Evolutionary conservation across 2,888 invertebrate species (phyloP).

Genomic region (Myathropa florea): DNA sequence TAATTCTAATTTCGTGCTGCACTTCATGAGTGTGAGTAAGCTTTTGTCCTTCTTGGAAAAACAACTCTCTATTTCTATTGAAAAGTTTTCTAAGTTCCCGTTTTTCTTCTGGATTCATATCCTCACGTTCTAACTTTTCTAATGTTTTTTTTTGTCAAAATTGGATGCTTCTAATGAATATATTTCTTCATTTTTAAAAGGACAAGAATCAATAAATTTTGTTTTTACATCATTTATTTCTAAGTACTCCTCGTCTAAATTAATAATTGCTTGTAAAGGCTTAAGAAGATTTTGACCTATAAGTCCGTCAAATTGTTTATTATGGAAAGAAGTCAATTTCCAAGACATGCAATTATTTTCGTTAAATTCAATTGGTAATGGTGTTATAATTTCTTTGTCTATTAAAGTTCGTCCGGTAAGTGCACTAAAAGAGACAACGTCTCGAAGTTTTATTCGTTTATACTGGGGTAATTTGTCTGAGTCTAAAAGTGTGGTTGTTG

Average conservation of each 20-base stretch:
- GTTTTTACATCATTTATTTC: neutral
- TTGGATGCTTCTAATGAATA: no score
- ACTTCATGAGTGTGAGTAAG: slow-evolving; percentile 33
- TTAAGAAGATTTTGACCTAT: neutral
- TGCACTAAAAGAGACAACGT: no score
- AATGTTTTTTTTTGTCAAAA: neutral
- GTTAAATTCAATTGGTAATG: no score
- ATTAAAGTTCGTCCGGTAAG: no score
- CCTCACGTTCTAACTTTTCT: slow-evolving; percentile 31
- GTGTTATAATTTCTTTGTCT: no score
- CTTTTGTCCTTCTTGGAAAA: slow-evolving; percentile 40
- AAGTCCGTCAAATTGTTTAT: neutral
- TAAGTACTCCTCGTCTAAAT: neutral
- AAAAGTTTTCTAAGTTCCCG: slow-evolving; percentile 20
- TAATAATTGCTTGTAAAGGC: neutral
- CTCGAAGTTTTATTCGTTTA: no score
- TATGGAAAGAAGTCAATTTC: neutral
- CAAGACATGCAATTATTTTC: neutral
- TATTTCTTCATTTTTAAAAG: neutral
- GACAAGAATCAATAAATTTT: neutral
- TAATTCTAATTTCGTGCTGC: no score
- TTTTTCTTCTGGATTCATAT: slow-evolving; percentile 20
- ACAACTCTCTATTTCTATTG: slow-evolving; percentile 32
- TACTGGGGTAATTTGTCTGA: no score
- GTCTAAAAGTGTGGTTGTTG: no score